Base-by-base conservation (phyloP, 2,888 invertebrate genomes). In the Dryococelus australis region DNA sequence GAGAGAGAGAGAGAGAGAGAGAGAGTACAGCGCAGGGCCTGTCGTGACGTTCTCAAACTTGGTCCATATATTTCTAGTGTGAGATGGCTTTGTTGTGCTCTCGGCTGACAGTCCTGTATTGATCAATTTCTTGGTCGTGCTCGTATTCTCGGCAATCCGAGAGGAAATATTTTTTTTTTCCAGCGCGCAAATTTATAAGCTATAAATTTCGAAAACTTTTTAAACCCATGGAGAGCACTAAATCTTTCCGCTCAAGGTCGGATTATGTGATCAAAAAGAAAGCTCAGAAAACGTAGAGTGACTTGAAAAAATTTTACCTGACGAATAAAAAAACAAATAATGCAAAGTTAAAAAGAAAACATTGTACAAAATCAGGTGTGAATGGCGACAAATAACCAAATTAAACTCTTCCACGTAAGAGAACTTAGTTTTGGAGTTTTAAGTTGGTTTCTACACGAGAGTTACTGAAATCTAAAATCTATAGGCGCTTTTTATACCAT, bases 1-100 rank as follows among this genome's bases (percentile, higher is more conserved):
- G 65, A 10, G 65, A 51, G 51, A 35, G 51, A 51, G 51, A 51
- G 51, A 51, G 12, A 51, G 51, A 51, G 20, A 65, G 65, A 10
- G 65, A 65, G 16, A 10, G 65, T 65, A 65, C 65, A 24, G 65
- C 6, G 65, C n/a, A n/a, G 8, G 65, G n/a, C n/a, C 65, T 65
- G 65, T 65, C 65, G 65, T 24, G 65, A 65, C 65, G 65, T 65
- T 65, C 65, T 65, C 65, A 65, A 65, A 65, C 65, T 65, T 65
- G 65, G 65, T 65, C 65, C 65, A 16, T 65, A 65, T 65, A 65
- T 65, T 65, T 65, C 65, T 65, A n/a, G 65, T n/a, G 65, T 65
- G 65, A 65, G 65, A n/a, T 65, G 65, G 65, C 65, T 65, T 65
- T 65, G 65, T 65, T 65, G 65, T n/a, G 65, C 65, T 20, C 65